Conservation (phyloP, 2,888 invertebrate genomes). For the Chrysotoxum bicinctum region DNA sequence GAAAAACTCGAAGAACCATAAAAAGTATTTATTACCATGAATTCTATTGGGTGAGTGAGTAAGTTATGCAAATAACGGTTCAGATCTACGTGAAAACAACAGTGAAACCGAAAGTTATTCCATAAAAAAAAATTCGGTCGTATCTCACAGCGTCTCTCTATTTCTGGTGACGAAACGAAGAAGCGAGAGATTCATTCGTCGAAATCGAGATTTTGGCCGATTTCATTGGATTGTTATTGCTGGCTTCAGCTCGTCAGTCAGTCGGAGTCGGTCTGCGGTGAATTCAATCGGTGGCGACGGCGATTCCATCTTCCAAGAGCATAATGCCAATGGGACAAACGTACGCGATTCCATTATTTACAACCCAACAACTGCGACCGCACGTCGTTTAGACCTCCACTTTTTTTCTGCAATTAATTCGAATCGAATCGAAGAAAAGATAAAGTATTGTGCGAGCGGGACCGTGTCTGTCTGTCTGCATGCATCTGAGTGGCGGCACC, state of each 20-base stretch:
- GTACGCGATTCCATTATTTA: constrained; percentile 45
- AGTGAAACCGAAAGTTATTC: constrained; percentile 67
- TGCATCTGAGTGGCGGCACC: constrained; percentile 47
- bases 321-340: constrained; percentile 53
- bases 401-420: neutral
- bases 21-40: constrained; percentile 35
- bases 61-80: constrained; percentile 55
- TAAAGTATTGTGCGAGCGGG: constrained; percentile 33
- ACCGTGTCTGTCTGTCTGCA: constrained; percentile 39
- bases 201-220: neutral
- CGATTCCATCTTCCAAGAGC: constrained; percentile 5
- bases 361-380: constrained; percentile 12
- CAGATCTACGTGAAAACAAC: constrained; percentile 38
- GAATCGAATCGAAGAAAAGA: constrained; percentile 21
- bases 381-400: constrained; percentile 30
- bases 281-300: neutral
- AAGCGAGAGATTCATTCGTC: constrained; percentile 17
- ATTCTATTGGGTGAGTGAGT: constrained; percentile 23
- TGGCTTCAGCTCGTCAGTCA: neutral
- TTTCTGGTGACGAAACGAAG: constrained; percentile 20
- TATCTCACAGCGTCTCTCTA: neutral
- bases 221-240: constrained; percentile 9
- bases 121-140: constrained; percentile 13
- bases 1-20: neutral
- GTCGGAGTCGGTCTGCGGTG: neutral